Evolutionary conservation across 2,797 vertebrate species (phyloP).

Genomic region (Luscinia luscinia): DNA sequence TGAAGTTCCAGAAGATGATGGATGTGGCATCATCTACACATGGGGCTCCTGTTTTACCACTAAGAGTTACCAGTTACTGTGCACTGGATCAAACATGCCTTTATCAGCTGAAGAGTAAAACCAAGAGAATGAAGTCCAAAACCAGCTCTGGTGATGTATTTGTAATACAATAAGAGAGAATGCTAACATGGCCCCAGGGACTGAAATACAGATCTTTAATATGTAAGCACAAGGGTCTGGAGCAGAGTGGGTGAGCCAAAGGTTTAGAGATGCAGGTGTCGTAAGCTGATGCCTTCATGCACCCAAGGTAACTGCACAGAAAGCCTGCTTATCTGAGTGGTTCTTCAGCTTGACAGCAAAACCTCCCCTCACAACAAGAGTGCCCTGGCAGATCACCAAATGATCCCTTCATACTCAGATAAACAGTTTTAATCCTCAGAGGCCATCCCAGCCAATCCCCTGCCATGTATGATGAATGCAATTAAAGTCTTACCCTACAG

Average conservation of each 20-base stretch:
- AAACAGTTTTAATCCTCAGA: conserved; percentile 67
- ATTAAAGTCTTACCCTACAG: conserved; percentile 59
- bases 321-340: conserved; percentile 7
- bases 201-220: not conserved
- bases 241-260: not conserved
- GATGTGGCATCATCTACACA: not conserved
- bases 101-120: conserved; percentile 39
- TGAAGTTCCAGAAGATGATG: not conserved
- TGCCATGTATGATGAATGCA: conserved; percentile 47
- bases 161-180: conserved; percentile 22
- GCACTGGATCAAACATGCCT: not conserved
- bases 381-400: conserved; percentile 64
- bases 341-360: conserved; percentile 50
- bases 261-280: conserved; percentile 6
- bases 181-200: not conserved
- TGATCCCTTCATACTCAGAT: conserved; percentile 51
- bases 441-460: conserved; percentile 41
- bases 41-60: conserved; percentile 1
- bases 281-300: not conserved
- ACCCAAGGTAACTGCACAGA: not conserved
- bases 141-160: conserved; percentile 5
- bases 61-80: not conserved
- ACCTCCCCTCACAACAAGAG: conserved; percentile 34
- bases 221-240: not conserved
- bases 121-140: not conserved